These are phyloP conservation scores for Clostera curtula DNA, from an alignment of 2,888 invertebrate genomes.

Conservation along the genomic window DNA sequence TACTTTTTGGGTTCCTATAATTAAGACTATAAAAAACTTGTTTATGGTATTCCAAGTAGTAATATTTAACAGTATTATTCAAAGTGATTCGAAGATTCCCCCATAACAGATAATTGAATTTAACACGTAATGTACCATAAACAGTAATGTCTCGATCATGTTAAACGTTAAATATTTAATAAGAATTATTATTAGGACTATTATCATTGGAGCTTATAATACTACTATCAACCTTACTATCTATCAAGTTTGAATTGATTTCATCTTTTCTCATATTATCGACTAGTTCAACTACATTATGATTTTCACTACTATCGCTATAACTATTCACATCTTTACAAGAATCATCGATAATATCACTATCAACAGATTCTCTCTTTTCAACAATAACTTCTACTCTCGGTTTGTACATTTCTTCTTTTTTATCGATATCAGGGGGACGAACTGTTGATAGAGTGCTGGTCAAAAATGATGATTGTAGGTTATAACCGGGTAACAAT, in stretches of 20 bases:
- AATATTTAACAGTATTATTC: too few relatives aligned
- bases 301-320: conserved; percentile 38
- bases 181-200: conserved; percentile 66
- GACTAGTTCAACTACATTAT: conserved; percentile 31
- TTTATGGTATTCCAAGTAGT: not conserved
- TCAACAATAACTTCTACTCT: conserved; percentile 53
- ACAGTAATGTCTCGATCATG: conserved; percentile 3
- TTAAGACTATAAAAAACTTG: conserved; percentile 7
- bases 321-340: conserved; percentile 32
- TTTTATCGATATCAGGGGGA: conserved; percentile 50
- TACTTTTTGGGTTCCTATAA: conserved; percentile 41
- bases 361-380: conserved; percentile 41
- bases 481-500: conserved; percentile 74
- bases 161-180: conserved; percentile 33
- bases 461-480: conserved; percentile 62
- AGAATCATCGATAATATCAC: conserved; percentile 36
- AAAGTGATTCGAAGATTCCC: too few relatives aligned
- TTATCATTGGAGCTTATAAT: conserved; percentile 41
- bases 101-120: too few relatives aligned
- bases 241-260: conserved; percentile 61
- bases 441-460: conserved; percentile 69
- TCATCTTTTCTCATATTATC: conserved; percentile 44
- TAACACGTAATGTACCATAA: too few relatives aligned
- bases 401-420: conserved; percentile 41
- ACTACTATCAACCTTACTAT: conserved; percentile 39